Base-by-base conservation (phyloP, 1,140 invertebrate genomes). In the Pseudomyrmex concolor region DNA sequence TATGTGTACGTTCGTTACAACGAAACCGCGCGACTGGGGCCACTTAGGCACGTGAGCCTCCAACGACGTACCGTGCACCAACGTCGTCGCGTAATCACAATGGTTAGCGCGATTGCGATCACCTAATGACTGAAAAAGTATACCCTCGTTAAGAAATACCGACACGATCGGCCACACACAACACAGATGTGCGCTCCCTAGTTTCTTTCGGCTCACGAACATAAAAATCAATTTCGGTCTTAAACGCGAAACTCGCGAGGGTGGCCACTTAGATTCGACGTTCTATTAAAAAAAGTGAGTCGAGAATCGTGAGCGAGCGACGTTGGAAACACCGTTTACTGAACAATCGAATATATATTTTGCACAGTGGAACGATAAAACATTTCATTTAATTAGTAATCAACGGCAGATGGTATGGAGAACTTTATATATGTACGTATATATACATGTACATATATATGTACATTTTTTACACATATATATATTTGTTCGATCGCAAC, bases 111-210 rank as follows among this genome's bases (percentile, higher is more conserved):
- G 92, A 93, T 93, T 91, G 87, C 77, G 80, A 93, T 93, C 92
- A 82, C 83, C 89, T 92, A 93, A 93, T 92, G 91, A 91, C 89
- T 90, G 89, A 92, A 93, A 91, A 92, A 93, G 90, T 88, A 90
- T 89, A 90, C 89, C 91, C 91, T 93, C 89, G 92, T 93, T 92
- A 91, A 90, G 90, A 89, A 92, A 93, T 92, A 87, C 91, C 91
- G 88, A 92, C 91, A 91, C 91, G 92, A 93, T 92, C 91, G 66
- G 70, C 73, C 48, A 34, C 34, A 34, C 5, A 34, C 34, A 34
- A 34, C 34, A 34, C 50, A 60, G 17, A 4, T n/a, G 74, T 48
- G 64, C 76, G 1, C 64, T 48, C 19, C 19, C 5, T 43, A 66
- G 57, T 78, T 51, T 12, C 13, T 19, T 0, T 48, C n/a, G 60